Evolutionary conservation across 1,140 invertebrate genomes (phyloP).

Genomic region (Chironomus tepperi): DNA sequence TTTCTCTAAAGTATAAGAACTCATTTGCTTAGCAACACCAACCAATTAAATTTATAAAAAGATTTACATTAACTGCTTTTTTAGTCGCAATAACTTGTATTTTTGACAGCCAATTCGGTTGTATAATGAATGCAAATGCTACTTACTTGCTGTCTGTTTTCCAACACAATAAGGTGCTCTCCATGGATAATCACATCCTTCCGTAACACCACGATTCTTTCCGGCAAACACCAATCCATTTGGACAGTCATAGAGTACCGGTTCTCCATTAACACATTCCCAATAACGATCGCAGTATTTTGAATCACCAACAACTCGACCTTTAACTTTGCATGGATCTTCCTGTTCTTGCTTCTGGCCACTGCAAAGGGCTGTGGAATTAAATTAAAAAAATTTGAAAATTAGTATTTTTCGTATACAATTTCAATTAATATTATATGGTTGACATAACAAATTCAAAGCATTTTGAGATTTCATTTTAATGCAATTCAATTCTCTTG

Average conservation of each 20-base stretch:
- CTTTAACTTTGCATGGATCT: conserved; percentile 69
- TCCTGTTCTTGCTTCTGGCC: conserved; percentile 47
- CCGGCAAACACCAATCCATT: conserved; percentile 84
- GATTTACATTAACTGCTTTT: no score
- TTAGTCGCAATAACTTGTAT: no score
- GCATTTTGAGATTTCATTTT: no score
- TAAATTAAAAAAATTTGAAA: not conserved
- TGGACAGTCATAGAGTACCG: conserved; percentile 78
- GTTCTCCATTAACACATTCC: conserved; percentile 66
- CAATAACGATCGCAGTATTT: conserved; percentile 82
- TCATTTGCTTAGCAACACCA: no score
- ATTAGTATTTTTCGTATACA: no score
- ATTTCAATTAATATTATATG: no score
- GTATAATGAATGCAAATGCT: not conserved
- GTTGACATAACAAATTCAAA: no score
- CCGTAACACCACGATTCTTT: conserved; percentile 73
- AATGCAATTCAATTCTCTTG: no score
- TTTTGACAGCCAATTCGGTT: no score
- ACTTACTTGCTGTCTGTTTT: conserved; percentile 62
- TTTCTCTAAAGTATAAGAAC: no score
- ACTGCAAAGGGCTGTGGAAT: conserved; percentile 22
- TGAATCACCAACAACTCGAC: conserved; percentile 61
- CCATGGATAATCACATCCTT: conserved; percentile 85
- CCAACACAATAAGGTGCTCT: conserved; percentile 75
- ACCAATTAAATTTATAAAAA: no score